phyloP scores from a whole-genome alignment of 1,140 invertebrate species.

The Camponotus pennsylvanicus region DNA sequence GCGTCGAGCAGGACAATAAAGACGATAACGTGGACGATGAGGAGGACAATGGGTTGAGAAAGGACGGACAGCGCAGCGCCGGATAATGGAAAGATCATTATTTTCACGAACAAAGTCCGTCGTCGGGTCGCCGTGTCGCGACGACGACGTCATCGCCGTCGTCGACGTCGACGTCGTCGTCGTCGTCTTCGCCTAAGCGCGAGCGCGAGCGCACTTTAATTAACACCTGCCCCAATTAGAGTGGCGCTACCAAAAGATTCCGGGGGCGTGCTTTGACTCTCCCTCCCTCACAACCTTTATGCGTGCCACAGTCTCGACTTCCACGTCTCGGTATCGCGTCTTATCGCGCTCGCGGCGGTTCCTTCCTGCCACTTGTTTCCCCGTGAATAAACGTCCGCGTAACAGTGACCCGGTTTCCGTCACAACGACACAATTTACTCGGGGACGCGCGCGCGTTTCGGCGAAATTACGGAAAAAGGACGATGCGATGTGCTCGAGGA shows the following conservation, averaged over 20 bases:
- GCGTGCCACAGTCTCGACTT: constrained; percentile 5
- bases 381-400: constrained; percentile 47
- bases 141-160: constrained; percentile 61
- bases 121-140: constrained; percentile 61
- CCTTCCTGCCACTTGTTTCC: constrained; percentile 55
- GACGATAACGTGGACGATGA: constrained; percentile 84
- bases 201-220: constrained; percentile 74
- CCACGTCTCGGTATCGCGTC: constrained; percentile 13
- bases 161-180: constrained; percentile 63
- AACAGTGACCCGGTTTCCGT: constrained; percentile 52
- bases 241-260: constrained; percentile 66
- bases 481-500: neutral
- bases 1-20: constrained; percentile 77
- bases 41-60: constrained; percentile 82
- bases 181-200: constrained; percentile 76
- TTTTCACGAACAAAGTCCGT: constrained; percentile 83
- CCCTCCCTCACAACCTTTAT: constrained; percentile 28
- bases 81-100: constrained; percentile 85
- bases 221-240: constrained; percentile 83
- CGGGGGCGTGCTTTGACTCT: constrained; percentile 54
- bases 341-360: constrained; percentile 50
- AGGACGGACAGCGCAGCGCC: constrained; percentile 74
- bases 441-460: constrained; percentile 1
- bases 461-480: constrained; percentile 39
- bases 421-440: constrained; percentile 36